Evolutionary conservation across 2,888 invertebrate species (phyloP), one percentile per base, ranked within the genome.

Genomic region (Cantharis flavilabris): DNA sequence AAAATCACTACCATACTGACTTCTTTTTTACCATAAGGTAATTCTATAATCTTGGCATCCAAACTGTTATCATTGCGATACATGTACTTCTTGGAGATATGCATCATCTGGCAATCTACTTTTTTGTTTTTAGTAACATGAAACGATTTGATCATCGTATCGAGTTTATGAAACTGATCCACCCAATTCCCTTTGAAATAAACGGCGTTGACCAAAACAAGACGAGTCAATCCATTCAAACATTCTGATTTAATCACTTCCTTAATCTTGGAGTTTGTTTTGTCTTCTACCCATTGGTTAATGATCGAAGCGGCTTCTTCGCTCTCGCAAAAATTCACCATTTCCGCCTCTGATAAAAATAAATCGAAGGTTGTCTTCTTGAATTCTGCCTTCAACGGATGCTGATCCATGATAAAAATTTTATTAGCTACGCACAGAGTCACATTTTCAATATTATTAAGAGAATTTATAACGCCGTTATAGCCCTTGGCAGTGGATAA

Each of bases 171-270:
- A 84, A 97, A 98, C 82, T 92, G 90, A 30, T 90, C 86, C 67
- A 89, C 87, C 96, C 97, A 97, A 62, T 91, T 89, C 3, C 94
- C 92, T 90, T 96, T 96, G 88, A 97, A 97, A 86, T 96, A 96
- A 14, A 97, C 91, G 0, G 96, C 96, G 86, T 96, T 97, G 3
- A 96, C 91, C 4, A 97, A 90, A 2, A 97, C 92, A 76, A 96
- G 87, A 72, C 92, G 90, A 1, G 95, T 95, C 0, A 88, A 84
- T 0, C 73, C 70, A 84, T 89, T 84, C 1, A 96, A 85, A 83
- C 90, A 89, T 80, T 90, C 92, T 1, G 91, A 14, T 1, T 90
- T 86, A 71, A 98, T 88, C 2, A 98, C 89, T 83, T 97, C 90
- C 82, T 92, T 92, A 74, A 98, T 98, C 86, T 94, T 96, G 10